phyloP scores from a whole-genome alignment of 2,888 invertebrate genomes.

The Iphiclides podalirius region DNA sequence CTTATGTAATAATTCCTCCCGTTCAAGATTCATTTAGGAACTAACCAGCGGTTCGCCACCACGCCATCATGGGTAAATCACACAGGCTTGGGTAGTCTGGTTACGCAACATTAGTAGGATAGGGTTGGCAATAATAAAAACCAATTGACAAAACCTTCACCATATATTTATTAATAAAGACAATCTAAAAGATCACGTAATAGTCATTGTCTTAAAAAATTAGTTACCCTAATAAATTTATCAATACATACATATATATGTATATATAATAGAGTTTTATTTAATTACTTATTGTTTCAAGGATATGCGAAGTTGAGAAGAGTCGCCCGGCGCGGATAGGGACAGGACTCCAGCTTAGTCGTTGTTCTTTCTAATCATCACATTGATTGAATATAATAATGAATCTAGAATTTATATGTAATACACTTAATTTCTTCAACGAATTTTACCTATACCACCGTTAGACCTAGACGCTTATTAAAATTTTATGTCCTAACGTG shows the following conservation, averaged over 20 bases:
- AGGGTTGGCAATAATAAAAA: slow-evolving; percentile 54
- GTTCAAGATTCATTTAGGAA: too few species aligned
- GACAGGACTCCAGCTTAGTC: slow-evolving; percentile 64
- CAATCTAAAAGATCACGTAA: slow-evolving; percentile 81
- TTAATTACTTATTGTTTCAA: slow-evolving; percentile 80
- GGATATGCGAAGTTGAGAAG: slow-evolving; percentile 79
- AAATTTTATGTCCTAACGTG: slow-evolving; percentile 67
- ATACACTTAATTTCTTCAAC: slow-evolving; percentile 66
- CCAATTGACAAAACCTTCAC: slow-evolving; percentile 77
- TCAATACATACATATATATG: slow-evolving; percentile 62
- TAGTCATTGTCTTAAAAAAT: slow-evolving; percentile 80
- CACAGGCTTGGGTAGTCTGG: too few species aligned
- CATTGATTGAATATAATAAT: slow-evolving; percentile 73
- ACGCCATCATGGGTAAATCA: too few species aligned
- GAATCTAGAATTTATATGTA: slow-evolving; percentile 63
- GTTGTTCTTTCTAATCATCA: slow-evolving; percentile 76
- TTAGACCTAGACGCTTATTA: slow-evolving; percentile 73
- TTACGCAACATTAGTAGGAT: too few species aligned
- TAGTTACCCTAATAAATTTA: slow-evolving; percentile 80
- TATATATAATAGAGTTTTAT: slow-evolving; percentile 63
- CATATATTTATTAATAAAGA: slow-evolving; percentile 81
- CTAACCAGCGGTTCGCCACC: too few species aligned
- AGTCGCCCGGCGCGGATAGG: slow-evolving; percentile 54
- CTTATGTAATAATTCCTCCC: too few species aligned
- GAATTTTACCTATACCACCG: slow-evolving; percentile 58